These are phyloP conservation scores for Gymnogyps californianus DNA, from an alignment of 2,113 vertebrate species.

Conservation along the genomic window DNA sequence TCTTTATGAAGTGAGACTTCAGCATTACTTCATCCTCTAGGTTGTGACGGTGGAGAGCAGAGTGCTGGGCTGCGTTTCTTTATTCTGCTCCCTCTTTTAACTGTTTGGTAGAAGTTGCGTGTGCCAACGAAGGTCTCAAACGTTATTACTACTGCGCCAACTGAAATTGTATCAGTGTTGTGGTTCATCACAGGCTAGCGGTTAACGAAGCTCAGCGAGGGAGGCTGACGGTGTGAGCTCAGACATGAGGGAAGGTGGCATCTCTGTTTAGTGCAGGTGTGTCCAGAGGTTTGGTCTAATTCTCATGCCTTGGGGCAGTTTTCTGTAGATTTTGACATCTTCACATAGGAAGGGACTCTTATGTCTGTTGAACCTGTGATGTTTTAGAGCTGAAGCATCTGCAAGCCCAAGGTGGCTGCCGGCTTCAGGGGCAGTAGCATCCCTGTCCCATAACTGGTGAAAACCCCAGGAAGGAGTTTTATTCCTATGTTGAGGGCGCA, in stretches of 20 bases:
- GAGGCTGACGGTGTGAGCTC: not conserved
- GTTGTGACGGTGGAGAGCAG: not conserved
- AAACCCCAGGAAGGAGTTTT: not conserved
- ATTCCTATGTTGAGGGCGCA: fast-evolving
- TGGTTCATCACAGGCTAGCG: not conserved
- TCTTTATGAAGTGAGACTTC: not conserved
- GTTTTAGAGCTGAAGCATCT: not conserved
- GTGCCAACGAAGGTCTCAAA: not conserved
- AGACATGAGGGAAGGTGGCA: not conserved
- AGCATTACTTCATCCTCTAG: not conserved
- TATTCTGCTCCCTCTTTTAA: not conserved
- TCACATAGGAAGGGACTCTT: not conserved
- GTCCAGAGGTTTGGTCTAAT: not conserved
- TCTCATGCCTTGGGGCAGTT: not conserved
- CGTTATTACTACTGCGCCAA: not conserved
- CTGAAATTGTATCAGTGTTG: not conserved
- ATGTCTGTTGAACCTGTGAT: not conserved
- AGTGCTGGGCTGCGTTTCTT: not conserved
- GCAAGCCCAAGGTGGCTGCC: not conserved
- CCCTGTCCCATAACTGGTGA: not conserved
- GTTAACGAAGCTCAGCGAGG: not conserved
- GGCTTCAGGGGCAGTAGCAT: not conserved
- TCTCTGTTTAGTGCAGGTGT: not conserved
- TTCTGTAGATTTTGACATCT: not conserved
- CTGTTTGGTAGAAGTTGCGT: not conserved